Conservation (phyloP, 2,888 invertebrate species). For the Pyrochroa serraticornis region DNA sequence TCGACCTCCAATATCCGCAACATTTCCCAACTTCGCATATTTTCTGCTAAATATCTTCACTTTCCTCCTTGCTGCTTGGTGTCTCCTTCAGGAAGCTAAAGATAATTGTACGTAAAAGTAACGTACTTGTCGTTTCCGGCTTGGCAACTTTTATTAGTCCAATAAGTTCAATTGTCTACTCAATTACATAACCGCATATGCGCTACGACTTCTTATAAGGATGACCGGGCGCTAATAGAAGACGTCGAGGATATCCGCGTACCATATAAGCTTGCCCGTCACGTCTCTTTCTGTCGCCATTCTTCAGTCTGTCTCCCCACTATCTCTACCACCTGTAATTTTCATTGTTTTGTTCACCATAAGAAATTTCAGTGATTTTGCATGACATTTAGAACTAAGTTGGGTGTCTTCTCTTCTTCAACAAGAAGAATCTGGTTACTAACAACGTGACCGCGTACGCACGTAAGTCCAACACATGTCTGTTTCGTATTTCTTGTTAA, state of each 20-base stretch:
- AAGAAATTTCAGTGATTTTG: slow-evolving; percentile 3
- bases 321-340: slow-evolving; percentile 9
- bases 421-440: too few species aligned
- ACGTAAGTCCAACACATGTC: background rate
- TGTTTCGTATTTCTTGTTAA: background rate
- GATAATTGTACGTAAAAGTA: slow-evolving; percentile 20
- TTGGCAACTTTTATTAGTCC: slow-evolving; percentile 40
- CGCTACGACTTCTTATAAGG: slow-evolving; percentile 24
- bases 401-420: background rate
- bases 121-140: slow-evolving; percentile 37
- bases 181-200: slow-evolving; percentile 43
- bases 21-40: too few species aligned
- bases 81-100: slow-evolving; percentile 17
- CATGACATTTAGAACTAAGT: slow-evolving; percentile 1
- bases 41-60: background rate
- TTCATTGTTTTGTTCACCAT: background rate
- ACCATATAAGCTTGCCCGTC: slow-evolving; percentile 29
- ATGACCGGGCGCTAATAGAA: slow-evolving; percentile 9
- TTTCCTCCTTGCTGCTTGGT: background rate
- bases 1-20: too few species aligned
- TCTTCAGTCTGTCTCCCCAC: slow-evolving; percentile 15
- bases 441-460: too few species aligned
- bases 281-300: slow-evolving; percentile 31
- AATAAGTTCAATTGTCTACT: slow-evolving; percentile 42
- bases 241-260: slow-evolving; percentile 33